Conservation (phyloP, 2,888 invertebrate genomes). For the Hirtodrosophila histrioides region DNA sequence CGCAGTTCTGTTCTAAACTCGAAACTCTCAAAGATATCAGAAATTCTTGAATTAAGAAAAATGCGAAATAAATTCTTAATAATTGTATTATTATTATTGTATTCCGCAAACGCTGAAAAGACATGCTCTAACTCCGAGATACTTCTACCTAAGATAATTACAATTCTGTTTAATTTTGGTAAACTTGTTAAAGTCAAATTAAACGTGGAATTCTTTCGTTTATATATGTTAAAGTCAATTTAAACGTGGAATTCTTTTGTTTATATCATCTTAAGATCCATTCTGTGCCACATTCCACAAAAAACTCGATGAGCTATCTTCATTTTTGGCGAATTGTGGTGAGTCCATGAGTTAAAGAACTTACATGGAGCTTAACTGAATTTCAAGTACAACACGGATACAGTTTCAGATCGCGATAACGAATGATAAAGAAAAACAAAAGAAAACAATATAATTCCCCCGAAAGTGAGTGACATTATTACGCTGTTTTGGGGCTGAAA, state of each 20-base stretch:
- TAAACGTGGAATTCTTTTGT: too few relatives aligned
- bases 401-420: conserved; percentile 48
- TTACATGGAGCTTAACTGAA: conserved; percentile 47
- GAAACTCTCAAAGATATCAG: too few relatives aligned
- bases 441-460: conserved; percentile 32
- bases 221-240: not conserved
- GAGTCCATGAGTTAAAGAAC: conserved; percentile 6
- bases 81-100: too few relatives aligned
- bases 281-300: too few relatives aligned
- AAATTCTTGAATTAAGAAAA: too few relatives aligned
- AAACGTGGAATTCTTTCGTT: conserved; percentile 16
- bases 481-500: conserved; percentile 13
- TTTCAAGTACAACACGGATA: conserved; percentile 28
- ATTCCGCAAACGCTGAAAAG: not conserved
- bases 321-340: too few relatives aligned
- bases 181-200: conserved; percentile 8
- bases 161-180: not conserved
- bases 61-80: too few relatives aligned
- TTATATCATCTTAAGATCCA: too few relatives aligned
- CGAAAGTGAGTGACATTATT: conserved; percentile 34
- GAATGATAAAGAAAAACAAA: conserved; percentile 34
- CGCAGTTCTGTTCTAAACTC: too few relatives aligned
- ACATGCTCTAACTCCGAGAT: not conserved
- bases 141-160: not conserved
- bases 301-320: too few relatives aligned